Percentiles rank a stretch among this genome's conserved stretches.
Conservation (phyloP, 2,113 vertebrate genomes). For the Mellivora capensis region DNA sequence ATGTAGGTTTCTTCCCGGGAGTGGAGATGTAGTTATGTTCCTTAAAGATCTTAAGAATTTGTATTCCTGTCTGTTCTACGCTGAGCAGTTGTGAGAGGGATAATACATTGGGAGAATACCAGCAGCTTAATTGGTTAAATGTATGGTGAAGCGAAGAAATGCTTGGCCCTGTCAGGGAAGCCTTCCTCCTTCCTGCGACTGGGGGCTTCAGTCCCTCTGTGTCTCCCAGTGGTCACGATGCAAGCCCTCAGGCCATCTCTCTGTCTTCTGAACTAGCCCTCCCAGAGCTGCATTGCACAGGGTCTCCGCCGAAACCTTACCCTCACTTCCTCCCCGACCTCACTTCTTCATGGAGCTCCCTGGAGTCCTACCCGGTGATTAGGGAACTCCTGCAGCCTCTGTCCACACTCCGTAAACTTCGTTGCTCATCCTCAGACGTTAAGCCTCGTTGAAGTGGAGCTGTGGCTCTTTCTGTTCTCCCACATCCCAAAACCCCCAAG, state of each 20-base stretch:
- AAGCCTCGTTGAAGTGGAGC: background rate
- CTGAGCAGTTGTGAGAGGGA: background rate
- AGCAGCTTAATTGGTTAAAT: background rate
- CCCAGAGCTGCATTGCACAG: fast-evolving
- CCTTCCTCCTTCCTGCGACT: background rate
- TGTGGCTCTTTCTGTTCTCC: no score
- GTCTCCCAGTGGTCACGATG: background rate
- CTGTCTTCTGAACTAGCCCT: background rate
- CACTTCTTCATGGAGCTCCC: background rate
- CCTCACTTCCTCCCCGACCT: no score
- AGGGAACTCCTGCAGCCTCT: background rate
- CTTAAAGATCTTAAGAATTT: background rate
- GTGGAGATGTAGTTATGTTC: background rate
- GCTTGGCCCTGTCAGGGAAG: background rate
- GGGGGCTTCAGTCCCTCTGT: background rate
- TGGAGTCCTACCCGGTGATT: fast-evolving
- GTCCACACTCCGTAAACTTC: background rate
- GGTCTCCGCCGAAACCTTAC: no score
- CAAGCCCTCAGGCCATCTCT: background rate
- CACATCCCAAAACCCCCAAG: no score
- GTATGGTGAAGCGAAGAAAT: background rate
- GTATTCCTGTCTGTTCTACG: background rate
- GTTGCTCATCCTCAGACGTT: background rate
- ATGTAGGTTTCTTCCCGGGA: background rate
- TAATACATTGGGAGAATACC: no score